Base-by-base conservation (phyloP, 2,113 vertebrate species). In the Tor tambroides region DNA sequence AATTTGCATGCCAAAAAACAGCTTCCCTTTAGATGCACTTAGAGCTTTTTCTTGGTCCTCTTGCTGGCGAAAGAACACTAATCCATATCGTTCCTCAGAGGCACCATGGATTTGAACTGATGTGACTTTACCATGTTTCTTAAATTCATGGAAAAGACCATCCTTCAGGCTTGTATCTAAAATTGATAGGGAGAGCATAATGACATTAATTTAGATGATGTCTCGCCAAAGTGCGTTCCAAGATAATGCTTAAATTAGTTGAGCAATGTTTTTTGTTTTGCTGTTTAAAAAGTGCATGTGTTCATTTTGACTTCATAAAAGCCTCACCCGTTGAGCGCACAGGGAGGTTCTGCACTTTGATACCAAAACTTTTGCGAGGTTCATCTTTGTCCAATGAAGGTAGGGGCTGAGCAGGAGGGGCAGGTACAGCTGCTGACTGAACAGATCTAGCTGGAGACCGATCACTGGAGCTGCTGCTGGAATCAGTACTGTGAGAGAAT, bases 1-100 rank as follows among this genome's bases (percentile, higher is more conserved):
- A 54, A 99, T 99, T 93, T 99, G 98, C 98, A 99, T 99, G 91
- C 98, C 98, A 90, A 99, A 99, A 95, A 99, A 99, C 49, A 99
- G 97, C 88, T 99, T 99, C 86, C 97, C 98, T 91, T 99, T 99
- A 54, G 98, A 99, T 84, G 98, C 97, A 88, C 95, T 96, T 3
- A 99, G 92, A 32, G 98, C 98, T 92, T 99, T 99, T 87, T 99
- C 98, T 94, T 99, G 98, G 94, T 99, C 98, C 92, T 99, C 98
- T 93, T 98, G 97, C 89, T 99, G 98, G 28, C 98, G 97, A 89
- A 99, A 99, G 94, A 99, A 99, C 21, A 99, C 98, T 80, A 99
- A 95, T 14, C 98, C 98, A 30, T 98, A 99, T 11, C 98, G 96
- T n/a, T 99, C 98, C 92, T 99, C 98, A 6, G 96, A 98, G 28